Percentiles rank a stretch among this genome's conserved stretches.
These are phyloP conservation scores for Tetragonisca angustula DNA, from an alignment of 2,888 invertebrate genomes.

Conservation along the genomic window DNA sequence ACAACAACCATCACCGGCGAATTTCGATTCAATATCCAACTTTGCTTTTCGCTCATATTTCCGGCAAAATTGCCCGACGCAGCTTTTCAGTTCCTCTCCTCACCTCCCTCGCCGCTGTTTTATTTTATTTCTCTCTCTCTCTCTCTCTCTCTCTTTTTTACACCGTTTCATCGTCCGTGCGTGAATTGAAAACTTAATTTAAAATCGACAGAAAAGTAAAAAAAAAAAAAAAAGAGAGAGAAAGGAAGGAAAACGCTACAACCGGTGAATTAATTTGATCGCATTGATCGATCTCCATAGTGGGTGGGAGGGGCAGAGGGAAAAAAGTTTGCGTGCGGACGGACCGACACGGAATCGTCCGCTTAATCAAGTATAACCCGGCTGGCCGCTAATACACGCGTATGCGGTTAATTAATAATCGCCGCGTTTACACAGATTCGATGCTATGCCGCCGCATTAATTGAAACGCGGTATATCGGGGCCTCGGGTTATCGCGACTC, in stretches of 20 bases:
- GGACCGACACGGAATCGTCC: background rate
- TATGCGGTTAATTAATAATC: constrained; percentile 32
- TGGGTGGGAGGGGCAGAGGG: too few relatives aligned
- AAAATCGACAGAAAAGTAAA: background rate
- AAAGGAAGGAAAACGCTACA: background rate
- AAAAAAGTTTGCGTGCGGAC: background rate
- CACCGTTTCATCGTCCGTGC: background rate
- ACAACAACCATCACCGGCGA: background rate
- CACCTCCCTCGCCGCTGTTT: background rate
- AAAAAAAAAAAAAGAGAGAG: too few relatives aligned
- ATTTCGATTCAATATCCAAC: constrained; percentile 1
- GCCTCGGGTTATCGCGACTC: background rate
- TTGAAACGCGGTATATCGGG: constrained; percentile 21
- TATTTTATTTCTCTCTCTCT: background rate
- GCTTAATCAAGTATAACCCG: constrained; percentile 1
- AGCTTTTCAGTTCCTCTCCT: background rate
- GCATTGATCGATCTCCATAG: background rate
- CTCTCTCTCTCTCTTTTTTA: background rate
- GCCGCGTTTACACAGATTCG: constrained; percentile 9
- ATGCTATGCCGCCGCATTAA: constrained; percentile 17
- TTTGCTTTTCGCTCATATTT: background rate
- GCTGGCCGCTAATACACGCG: constrained; percentile 15
- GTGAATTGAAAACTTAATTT: background rate
- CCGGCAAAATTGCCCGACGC: background rate
- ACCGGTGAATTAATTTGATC: background rate